A percentile compares a stretch with the other conserved stretches of the same genome.
Conservation (phyloP, 37 sponge, comb jelly and placozoan species). For the Oopsacas minuta region DNA sequence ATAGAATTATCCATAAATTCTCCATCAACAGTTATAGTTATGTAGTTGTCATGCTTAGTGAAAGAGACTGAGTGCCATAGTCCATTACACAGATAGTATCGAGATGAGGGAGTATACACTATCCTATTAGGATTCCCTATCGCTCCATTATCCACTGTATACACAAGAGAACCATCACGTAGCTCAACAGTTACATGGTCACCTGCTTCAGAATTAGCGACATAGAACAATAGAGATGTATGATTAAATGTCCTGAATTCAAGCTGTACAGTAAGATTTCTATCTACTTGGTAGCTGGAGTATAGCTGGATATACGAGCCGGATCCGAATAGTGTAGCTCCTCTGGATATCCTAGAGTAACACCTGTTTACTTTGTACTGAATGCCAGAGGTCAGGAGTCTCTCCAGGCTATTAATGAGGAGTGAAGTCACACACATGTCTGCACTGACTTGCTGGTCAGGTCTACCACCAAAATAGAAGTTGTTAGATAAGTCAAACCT, state of each 20-base stretch:
- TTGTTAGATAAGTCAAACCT: not conserved
- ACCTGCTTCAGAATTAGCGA: not conserved
- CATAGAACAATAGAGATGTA: not conserved
- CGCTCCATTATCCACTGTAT: not conserved
- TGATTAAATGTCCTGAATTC: not conserved
- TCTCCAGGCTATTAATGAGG: not conserved
- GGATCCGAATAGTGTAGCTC: not conserved
- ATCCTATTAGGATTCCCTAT: not conserved
- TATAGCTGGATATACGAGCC: not conserved
- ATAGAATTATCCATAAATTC: not conserved
- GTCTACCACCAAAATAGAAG: not conserved
- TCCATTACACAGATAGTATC: not conserved
- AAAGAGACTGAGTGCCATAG: not conserved
- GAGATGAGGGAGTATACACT: not conserved
- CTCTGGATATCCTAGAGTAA: not conserved
- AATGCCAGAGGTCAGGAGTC: not conserved
- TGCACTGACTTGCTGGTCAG: not conserved
- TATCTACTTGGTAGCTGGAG: not conserved
- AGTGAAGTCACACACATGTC: constrained; percentile 17
- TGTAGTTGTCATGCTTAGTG: not conserved
- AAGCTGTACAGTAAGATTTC: not conserved
- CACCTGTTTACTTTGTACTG: constrained; percentile 14
- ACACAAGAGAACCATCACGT: not conserved
- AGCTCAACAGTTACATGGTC: not conserved
- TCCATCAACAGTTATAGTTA: not conserved